phyloP scores from a whole-genome alignment of 2,888 invertebrate species.

The Cryptocheilus praepositus region DNA sequence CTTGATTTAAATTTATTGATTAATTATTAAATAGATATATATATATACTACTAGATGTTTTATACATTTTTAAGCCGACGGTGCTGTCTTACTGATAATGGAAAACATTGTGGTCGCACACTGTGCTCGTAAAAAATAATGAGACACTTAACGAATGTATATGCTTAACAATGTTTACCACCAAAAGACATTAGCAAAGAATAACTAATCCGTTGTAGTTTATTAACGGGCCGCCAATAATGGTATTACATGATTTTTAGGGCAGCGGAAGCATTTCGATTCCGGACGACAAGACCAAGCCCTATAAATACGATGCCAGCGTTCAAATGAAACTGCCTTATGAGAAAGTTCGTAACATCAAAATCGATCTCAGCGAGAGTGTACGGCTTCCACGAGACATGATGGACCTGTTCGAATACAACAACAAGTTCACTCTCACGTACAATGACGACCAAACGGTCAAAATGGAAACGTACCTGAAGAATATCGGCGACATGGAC shows the following conservation, averaged over 20 bases:
- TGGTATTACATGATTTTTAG: conserved; percentile 42
- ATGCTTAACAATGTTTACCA: too few relatives aligned
- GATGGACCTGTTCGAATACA: conserved; percentile 69
- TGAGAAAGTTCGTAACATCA: conserved; percentile 78
- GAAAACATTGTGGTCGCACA: too few relatives aligned
- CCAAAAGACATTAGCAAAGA: too few relatives aligned
- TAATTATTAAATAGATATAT: too few relatives aligned
- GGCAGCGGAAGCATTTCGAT: conserved; percentile 42
- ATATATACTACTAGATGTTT: too few relatives aligned
- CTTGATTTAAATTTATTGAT: too few relatives aligned
- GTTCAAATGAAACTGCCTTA: conserved; percentile 77
- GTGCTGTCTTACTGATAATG: too few relatives aligned
- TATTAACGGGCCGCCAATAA: too few relatives aligned
- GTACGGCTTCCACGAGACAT: conserved; percentile 61
- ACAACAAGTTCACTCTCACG: conserved; percentile 68
- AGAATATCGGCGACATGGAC: conserved; percentile 62
- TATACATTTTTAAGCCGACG: too few relatives aligned
- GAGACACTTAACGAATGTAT: too few relatives aligned
- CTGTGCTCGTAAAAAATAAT: too few relatives aligned
- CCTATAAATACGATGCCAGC: conserved; percentile 75
- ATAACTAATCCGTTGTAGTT: too few relatives aligned
- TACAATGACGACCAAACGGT: conserved; percentile 77
- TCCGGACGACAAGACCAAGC: conserved; percentile 68
- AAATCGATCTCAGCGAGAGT: conserved; percentile 73
- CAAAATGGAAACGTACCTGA: conserved; percentile 71